Percentiles rank a stretch among this genome's conserved stretches.
phyloP scores from a whole-genome alignment of 2,113 vertebrate genomes.

The Nerophis ophidion region DNA sequence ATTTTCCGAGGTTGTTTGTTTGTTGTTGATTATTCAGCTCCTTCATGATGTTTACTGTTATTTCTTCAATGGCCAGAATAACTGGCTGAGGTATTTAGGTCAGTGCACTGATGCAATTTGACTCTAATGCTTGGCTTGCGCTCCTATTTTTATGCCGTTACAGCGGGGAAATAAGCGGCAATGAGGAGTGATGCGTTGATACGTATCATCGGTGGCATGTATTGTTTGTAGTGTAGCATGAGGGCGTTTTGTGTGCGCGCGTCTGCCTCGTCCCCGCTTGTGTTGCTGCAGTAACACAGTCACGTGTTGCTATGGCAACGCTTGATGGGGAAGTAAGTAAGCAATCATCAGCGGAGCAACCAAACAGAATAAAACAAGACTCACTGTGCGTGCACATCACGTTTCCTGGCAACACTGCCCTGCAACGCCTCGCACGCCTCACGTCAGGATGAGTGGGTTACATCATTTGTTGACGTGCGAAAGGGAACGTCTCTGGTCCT shows the following conservation, averaged over 20 bases:
- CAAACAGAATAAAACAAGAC: neutral
- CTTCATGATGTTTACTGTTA: neutral
- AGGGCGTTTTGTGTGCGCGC: neutral
- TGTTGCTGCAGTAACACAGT: neutral
- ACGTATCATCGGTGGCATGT: neutral
- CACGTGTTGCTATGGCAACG: slow-evolving; percentile 4
- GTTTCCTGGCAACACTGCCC: slow-evolving; percentile 46
- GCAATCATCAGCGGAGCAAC: neutral
- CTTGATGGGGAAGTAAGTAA: neutral
- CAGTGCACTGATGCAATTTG: slow-evolving; percentile 9
- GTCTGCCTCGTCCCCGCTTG: neutral
- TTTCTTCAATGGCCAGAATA: slow-evolving; percentile 3
- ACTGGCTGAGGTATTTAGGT: neutral
- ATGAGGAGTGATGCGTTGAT: neutral
- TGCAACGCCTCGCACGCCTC: slow-evolving; percentile 38
- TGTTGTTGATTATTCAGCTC: neutral
- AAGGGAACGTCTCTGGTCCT: slow-evolving; percentile 3
- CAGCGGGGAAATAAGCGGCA: neutral
- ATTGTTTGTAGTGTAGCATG: neutral
- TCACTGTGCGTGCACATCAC: slow-evolving; percentile 15
- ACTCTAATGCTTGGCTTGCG: neutral
- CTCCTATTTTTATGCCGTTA: slow-evolving; percentile 1
- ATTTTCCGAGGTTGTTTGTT: neutral
- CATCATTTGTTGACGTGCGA: slow-evolving; percentile 52
- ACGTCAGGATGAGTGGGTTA: slow-evolving; percentile 42